Base-by-base conservation (phyloP, 2,113 vertebrate species). In the Illadopsis cleaveri region DNA sequence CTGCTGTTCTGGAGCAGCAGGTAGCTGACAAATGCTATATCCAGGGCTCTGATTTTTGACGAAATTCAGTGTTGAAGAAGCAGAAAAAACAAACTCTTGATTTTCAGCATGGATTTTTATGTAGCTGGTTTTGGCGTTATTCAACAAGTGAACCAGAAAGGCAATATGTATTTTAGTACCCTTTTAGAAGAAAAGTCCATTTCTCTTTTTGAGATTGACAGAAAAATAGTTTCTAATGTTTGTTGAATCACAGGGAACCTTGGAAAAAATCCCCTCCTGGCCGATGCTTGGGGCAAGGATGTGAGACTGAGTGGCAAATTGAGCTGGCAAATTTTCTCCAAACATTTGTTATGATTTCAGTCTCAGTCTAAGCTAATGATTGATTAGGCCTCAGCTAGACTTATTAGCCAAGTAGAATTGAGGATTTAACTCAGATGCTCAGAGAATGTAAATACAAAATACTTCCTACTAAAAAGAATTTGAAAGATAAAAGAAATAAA, bases 1-100 rank as follows among this genome's bases (percentile, higher is more conserved):
- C 96, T 97, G 66, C 94, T 95, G 96, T 38, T 78, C 61, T 62
- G 45, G 50, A 94, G 54, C 57, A 91, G 73, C 42, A 79, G 64
- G 62, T 75, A 83, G 28, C 57, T 91, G 68, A 30, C 19, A 73
- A 91, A 45, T 53, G 66, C 3, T 27, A 9, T 15, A 80, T 19
- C 11, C 66, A 47, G 54, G 70, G 24, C 42, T 88, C 33, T 28
- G 35, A 25, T 73, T 5, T 45, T 82, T 28, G 33, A 28, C 38
- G 12, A 20, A 62, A 27, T 31, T 53, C 19, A 4, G 12, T 38
- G 22, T 20, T 31, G 22, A 53, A 62, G 33, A 65, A 71, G 35
- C 11, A 86, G 48, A 91, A 87, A 81, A 14, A 62, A 27, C 6
- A 51, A 51, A 11, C 27, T 66, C 38, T 11, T 11, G 14, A 11